Evolutionary conservation across 2,888 invertebrate species (phyloP).

Genomic region (Petrophora chlorosata): DNA sequence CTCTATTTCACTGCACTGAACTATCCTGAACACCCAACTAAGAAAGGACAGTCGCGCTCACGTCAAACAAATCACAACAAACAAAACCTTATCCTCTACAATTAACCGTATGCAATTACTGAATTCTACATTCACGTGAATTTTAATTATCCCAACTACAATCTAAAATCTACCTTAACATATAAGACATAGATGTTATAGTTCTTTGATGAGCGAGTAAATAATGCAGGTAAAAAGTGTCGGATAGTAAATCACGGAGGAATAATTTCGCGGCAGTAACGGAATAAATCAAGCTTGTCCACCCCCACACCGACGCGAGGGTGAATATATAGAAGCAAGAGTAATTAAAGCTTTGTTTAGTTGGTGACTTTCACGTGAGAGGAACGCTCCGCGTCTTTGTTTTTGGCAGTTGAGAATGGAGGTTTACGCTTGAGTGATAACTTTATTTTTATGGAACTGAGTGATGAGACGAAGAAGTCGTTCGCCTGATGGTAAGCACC

Average conservation of each 20-base stretch:
- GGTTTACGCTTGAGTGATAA: neutral
- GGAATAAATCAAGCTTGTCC: constrained; percentile 30
- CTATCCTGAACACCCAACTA: too few species aligned
- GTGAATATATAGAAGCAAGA: constrained; percentile 26
- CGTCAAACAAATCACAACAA: constrained; percentile 16
- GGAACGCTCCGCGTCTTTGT: constrained; percentile 9
- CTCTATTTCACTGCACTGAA: too few species aligned
- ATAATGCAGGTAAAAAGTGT: constrained; percentile 61
- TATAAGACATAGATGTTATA: neutral
- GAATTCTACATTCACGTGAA: constrained; percentile 28
- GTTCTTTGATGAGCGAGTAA: constrained; percentile 36
- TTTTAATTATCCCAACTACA: constrained; percentile 17
- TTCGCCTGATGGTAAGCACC: too few species aligned
- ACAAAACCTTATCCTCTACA: constrained; percentile 10
- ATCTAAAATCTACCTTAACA: constrained; percentile 16
- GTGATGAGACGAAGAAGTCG: too few species aligned
- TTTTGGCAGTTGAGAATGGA: constrained; percentile 1
- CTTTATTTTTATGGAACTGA: too few species aligned
- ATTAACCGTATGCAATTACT: constrained; percentile 21
- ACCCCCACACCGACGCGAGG: constrained; percentile 5
- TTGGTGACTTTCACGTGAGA: constrained; percentile 18
- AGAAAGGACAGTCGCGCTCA: constrained; percentile 6
- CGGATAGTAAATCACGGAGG: constrained; percentile 67
- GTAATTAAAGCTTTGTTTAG: constrained; percentile 34
- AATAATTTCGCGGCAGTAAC: constrained; percentile 61